phyloP scores from a whole-genome alignment of 2,797 vertebrate species.

The Cichlasoma orientale region DNA sequence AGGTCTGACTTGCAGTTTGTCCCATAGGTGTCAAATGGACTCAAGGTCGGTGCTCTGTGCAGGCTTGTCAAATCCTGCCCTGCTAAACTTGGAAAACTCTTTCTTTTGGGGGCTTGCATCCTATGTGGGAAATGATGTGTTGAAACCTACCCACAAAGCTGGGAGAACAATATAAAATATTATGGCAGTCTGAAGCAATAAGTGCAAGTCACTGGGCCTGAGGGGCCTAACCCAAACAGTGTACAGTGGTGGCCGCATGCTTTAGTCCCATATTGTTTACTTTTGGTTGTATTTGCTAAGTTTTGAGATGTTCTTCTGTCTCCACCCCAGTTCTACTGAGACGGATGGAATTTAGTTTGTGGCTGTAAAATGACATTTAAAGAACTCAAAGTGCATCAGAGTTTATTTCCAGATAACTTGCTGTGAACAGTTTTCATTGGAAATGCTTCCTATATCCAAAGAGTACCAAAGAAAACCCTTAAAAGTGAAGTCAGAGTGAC shows the following conservation, averaged over 20 bases:
- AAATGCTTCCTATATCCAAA: not conserved
- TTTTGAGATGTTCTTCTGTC: not conserved
- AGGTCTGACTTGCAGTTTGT: not conserved
- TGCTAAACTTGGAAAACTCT: not conserved
- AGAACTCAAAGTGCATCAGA: slow-evolving; percentile 2
- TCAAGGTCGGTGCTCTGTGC: not conserved
- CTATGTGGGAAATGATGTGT: slow-evolving; percentile 9
- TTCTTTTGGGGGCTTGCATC: not conserved
- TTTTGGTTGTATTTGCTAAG: slow-evolving; percentile 18
- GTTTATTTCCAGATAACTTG: slow-evolving; percentile 17
- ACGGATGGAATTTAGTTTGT: not conserved
- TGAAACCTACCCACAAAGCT: slow-evolving; percentile 12
- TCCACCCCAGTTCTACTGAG: not conserved
- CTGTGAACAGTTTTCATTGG: slow-evolving; percentile 33
- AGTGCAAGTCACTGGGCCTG: not conserved
- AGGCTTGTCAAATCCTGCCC: not conserved
- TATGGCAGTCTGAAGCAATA: not conserved
- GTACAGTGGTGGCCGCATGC: not conserved
- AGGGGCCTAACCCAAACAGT: slow-evolving; percentile 5
- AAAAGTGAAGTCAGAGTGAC: not conserved
- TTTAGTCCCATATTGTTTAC: not conserved
- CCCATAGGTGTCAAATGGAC: not conserved
- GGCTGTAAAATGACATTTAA: slow-evolving; percentile 16
- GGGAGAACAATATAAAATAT: not conserved
- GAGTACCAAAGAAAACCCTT: slow-evolving; percentile 13